Base-by-base conservation (phyloP, 2,797 vertebrate species). In the Premnoplex brunnescens region DNA sequence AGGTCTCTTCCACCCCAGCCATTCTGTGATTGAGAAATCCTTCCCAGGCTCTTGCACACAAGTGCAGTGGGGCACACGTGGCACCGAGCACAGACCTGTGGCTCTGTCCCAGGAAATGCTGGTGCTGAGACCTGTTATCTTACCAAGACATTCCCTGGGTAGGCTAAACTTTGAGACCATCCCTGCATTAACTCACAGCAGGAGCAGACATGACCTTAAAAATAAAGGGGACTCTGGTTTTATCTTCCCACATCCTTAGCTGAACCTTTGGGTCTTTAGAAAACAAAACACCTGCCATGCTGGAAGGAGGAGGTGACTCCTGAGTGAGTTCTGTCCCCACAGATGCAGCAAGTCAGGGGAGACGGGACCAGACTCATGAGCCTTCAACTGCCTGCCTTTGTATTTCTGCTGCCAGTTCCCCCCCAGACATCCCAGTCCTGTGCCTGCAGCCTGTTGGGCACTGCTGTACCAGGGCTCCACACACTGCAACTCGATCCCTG, bases 61-160 rank as follows among this genome's bases (percentile, higher is more conserved):
- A 39, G 26, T 0, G 20, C 1, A 13, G 7, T 5, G 43, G 36
- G 27, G 32, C 24, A 56, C 62, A 26, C 0, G 2, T 7, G 17
- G 27, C 36, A 54, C 32, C 32, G 49, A 3, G 14, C 2, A 22
- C 5, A 0, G 1, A 12, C 5, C 34, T 3, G 14, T 5, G 34
- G 39, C 58, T 71, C 56, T 75, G 69, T 32, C 75, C 73, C 16
- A 2, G 14, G 12, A 28, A 7, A 4, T 27, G 34, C 64, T 63
- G 58, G 27, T 8, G 28, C 41, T 54, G 16, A 20, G 10, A 75
- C 17, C 73, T 26, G 18, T 7, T 16, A 2, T 12, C 54, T 30
- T 2, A 6, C 24, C 14, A 18, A 63, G 36, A 11, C 20, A 0
- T 26, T 54, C 39, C 58, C 32, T 1, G 0, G 12, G 12, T 0